A percentile compares a stretch with the other conserved stretches of the same genome.
Conservation (phyloP, 2,113 vertebrate genomes). For the Trichechus manatus region DNA sequence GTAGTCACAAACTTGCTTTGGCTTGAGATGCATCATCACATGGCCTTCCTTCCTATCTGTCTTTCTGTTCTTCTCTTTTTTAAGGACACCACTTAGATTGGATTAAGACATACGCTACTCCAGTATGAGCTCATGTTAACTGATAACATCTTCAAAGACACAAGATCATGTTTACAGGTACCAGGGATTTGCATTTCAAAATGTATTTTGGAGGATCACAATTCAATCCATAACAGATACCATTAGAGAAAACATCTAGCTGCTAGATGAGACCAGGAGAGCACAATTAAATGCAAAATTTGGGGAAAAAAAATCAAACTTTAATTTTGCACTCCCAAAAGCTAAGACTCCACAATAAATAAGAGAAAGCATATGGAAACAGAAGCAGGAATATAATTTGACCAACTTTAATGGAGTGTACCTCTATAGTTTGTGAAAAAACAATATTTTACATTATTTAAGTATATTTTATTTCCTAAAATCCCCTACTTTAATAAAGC, state of each 20-base stretch:
- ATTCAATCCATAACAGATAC: background rate
- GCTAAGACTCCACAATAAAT: background rate
- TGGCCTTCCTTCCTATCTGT: background rate
- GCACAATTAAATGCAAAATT: background rate
- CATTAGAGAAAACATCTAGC: background rate
- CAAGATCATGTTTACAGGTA: background rate
- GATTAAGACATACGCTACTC: background rate
- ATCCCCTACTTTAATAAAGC: background rate
- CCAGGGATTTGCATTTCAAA: background rate
- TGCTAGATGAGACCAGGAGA: background rate
- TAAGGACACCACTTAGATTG: background rate
- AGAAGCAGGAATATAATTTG: background rate
- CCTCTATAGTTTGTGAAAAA: background rate
- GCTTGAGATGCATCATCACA: background rate
- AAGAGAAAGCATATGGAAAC: background rate
- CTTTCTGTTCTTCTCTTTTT: background rate
- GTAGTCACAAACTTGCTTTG: background rate
- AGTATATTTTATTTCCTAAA: slow-evolving; percentile 27
- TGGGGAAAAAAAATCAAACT: background rate
- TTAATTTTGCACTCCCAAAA: background rate
- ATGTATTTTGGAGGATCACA: background rate
- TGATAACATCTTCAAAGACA: background rate
- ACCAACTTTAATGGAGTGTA: background rate
- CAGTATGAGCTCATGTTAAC: background rate
- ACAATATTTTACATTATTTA: background rate